Base-by-base conservation (phyloP, 2,888 invertebrate genomes). In the Drosophila testacea region DNA sequence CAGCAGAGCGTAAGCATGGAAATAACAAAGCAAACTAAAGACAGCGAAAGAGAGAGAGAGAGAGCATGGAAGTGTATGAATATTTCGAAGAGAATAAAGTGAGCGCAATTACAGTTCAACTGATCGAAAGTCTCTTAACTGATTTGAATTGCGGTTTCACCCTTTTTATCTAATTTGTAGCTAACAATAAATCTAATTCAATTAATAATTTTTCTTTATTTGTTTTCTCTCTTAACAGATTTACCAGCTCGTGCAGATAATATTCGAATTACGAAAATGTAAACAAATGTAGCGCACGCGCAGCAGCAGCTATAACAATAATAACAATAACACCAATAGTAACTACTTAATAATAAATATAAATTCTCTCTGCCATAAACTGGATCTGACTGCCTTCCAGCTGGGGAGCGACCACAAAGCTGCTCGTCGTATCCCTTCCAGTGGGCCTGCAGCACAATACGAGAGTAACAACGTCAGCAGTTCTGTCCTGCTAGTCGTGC, bases 201-300 rank as follows among this genome's bases (percentile, higher is more conserved):
- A 22, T 22, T 22, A 22, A 1, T 22, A 22, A 22, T 22, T 22
- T 6, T 42, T 41, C 1, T 11, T 11, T 11, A 11, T 54, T 4
- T 28, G 3, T 6, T 52, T 22, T 22, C 22, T 36, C 22, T 61
- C n/a, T 64, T 39, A 41, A 36, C 77, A 79, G 80, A 63, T 73
- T 73, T 71, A 59, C 59, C 64, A 78, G 61, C 69, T 69, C 28
- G 69, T 55, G 62, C 70, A 73, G 69, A 55, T 72, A 55, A 54
- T 67, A 79, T 69, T 59, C 60, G 67, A 83, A 72, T 69, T 71
- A 79, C 69, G 69, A 85, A 85, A 89, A 85, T 85, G 85, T 85
- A 85, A 85, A 85, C 85, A 85, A 85, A 87, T 68, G 72, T 63
- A 71, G 84, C 89, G 89, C 85, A 89, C 64, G 89, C 85, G 85